Evolutionary conservation across 2,888 invertebrate species (phyloP).

Genomic region (Polyploca ridens): DNA sequence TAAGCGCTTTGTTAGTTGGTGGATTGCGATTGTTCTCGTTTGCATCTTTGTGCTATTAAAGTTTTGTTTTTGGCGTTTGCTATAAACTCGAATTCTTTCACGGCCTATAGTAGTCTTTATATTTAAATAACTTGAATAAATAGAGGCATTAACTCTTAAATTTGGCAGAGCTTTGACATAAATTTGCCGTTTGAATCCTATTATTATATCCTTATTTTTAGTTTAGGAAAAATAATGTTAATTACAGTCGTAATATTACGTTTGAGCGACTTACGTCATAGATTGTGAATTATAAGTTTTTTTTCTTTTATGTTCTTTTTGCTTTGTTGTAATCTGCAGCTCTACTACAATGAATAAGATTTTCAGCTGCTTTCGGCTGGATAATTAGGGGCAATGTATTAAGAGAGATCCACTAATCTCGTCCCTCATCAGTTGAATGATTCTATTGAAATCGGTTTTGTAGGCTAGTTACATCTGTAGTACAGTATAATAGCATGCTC

Average conservation of each 20-base stretch:
- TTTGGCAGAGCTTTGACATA: background rate
- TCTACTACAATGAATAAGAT: too few species aligned
- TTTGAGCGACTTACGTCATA: background rate
- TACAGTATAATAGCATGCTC: too few species aligned
- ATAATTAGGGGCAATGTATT: too few species aligned
- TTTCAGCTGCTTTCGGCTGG: too few species aligned
- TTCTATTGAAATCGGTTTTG: too few species aligned
- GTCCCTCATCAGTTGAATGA: too few species aligned
- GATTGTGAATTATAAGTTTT: background rate
- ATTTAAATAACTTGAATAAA: background rate
- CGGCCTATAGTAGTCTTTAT: background rate
- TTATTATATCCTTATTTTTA: background rate
- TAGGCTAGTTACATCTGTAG: too few species aligned
- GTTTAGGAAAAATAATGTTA: background rate
- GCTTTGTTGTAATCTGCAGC: too few species aligned
- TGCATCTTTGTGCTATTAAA: constrained; percentile 13
- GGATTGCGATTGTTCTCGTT: constrained; percentile 30
- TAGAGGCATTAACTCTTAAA: background rate
- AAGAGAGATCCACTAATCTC: too few species aligned
- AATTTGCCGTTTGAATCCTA: background rate
- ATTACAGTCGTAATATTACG: background rate
- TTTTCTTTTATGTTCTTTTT: too few species aligned
- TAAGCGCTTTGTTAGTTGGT: constrained; percentile 31
- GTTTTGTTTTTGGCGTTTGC: background rate
- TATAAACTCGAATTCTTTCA: background rate